Evolutionary conservation across 2,797 vertebrate species (phyloP).

Genomic region (Neopelma chrysocephalum): DNA sequence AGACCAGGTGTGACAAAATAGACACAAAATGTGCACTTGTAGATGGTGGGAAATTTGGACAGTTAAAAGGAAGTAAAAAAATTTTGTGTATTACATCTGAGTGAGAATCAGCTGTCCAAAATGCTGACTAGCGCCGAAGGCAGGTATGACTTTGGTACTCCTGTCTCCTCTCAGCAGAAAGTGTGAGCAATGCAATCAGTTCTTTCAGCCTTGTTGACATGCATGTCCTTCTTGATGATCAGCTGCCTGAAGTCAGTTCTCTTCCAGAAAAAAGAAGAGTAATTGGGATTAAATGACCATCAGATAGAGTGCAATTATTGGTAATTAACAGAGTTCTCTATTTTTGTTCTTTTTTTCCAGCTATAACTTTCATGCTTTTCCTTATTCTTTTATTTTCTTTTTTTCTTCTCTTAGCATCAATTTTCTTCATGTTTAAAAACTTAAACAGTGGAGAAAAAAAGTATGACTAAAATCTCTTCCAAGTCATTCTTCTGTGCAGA

Average conservation of each 20-base stretch:
- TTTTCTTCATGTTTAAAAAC: not conserved
- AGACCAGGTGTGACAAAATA: not conserved
- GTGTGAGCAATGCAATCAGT: not conserved
- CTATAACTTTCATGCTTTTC: not conserved
- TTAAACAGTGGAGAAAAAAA: not conserved
- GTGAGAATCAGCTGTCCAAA: not conserved
- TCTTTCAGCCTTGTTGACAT: not conserved
- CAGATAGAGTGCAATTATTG: not conserved
- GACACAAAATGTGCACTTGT: not conserved
- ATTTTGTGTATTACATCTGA: not conserved
- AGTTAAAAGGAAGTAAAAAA: not conserved
- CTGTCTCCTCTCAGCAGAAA: not conserved
- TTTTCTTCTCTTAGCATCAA: not conserved
- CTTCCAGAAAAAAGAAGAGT: not conserved
- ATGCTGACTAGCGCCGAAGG: not conserved
- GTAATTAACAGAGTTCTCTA: not conserved
- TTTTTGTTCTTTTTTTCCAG: not conserved
- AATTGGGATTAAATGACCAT: not conserved
- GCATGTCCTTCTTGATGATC: not conserved
- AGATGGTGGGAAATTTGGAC: not conserved
- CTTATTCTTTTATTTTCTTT: not conserved
- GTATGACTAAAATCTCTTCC: not conserved
- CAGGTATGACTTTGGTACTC: not conserved
- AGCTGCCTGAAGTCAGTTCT: not conserved
- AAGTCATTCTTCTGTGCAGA: not conserved